Evolutionary conservation across 2,113 vertebrate species (phyloP).

Genomic region (Gobiocypris rarus): DNA sequence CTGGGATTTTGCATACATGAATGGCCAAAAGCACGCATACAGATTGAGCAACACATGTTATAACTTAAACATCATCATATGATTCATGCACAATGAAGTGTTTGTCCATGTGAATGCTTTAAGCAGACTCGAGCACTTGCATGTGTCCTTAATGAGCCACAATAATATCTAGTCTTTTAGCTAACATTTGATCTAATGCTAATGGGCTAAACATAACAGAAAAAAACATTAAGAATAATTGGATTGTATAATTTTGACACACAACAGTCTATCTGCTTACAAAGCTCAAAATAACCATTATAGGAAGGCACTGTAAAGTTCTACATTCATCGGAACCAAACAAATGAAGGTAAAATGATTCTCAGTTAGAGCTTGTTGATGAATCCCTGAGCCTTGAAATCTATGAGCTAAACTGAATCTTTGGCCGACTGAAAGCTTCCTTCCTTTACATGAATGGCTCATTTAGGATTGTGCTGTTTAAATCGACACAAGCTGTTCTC

Average conservation of each 20-base stretch:
- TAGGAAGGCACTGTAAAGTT: background rate
- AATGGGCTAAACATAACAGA: background rate
- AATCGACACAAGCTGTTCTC: background rate
- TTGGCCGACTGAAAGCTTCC: background rate
- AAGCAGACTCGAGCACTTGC: background rate
- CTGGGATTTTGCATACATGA: background rate
- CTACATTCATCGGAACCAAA: background rate
- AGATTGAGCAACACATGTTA: background rate
- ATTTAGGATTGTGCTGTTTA: background rate
- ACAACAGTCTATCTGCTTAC: background rate
- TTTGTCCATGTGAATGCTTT: background rate
- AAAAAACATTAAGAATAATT: background rate
- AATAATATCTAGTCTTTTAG: background rate
- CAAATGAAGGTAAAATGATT: background rate
- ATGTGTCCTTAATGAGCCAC: constrained; percentile 13
- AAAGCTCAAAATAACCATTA: too few relatives aligned
- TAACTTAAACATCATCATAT: background rate
- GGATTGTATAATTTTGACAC: background rate
- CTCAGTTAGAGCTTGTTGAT: background rate
- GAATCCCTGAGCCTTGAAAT: constrained; percentile 15
- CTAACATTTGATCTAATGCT: background rate
- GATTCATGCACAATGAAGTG: constrained; percentile 6
- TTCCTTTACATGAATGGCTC: background rate
- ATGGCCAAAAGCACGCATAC: background rate
- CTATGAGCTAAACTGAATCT: background rate